Evolutionary conservation across 2,888 invertebrate genomes (phyloP).

Genomic region (Plusia festucae): DNA sequence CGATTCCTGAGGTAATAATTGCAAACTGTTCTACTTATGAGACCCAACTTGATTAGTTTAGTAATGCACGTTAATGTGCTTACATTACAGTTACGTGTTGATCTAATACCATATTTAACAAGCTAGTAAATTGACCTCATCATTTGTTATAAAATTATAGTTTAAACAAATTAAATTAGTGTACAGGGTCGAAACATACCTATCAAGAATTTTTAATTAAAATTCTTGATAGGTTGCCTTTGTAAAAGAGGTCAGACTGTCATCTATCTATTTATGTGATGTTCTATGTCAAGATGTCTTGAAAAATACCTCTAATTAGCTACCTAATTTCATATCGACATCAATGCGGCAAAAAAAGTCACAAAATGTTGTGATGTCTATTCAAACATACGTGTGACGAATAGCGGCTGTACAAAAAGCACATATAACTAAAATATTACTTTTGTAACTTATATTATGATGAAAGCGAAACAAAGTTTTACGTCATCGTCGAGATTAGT

Average conservation of each 20-base stretch:
- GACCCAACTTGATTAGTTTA: neutral
- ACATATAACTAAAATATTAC: neutral
- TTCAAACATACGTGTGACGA: neutral
- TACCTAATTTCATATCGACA: neutral
- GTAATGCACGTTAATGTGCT: neutral
- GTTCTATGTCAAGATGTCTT: too few species aligned
- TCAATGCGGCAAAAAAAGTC: neutral
- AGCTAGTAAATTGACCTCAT: too few species aligned
- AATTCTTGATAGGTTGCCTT: too few species aligned
- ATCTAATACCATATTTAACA: neutral
- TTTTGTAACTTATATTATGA: neutral
- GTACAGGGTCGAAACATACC: too few species aligned
- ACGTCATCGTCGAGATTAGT: neutral
- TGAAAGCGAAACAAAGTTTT: conserved; percentile 1
- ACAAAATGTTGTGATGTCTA: neutral
- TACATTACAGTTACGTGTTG: neutral
- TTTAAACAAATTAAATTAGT: too few species aligned
- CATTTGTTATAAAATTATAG: too few species aligned
- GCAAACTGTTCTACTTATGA: neutral
- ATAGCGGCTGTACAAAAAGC: neutral
- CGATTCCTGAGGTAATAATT: neutral
- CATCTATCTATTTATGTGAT: too few species aligned
- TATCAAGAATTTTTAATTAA: too few species aligned
- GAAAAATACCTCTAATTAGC: too few species aligned
- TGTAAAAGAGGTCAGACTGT: too few species aligned